Conservation (phyloP, 2,113 vertebrate species). For the Halcyon senegalensis region DNA sequence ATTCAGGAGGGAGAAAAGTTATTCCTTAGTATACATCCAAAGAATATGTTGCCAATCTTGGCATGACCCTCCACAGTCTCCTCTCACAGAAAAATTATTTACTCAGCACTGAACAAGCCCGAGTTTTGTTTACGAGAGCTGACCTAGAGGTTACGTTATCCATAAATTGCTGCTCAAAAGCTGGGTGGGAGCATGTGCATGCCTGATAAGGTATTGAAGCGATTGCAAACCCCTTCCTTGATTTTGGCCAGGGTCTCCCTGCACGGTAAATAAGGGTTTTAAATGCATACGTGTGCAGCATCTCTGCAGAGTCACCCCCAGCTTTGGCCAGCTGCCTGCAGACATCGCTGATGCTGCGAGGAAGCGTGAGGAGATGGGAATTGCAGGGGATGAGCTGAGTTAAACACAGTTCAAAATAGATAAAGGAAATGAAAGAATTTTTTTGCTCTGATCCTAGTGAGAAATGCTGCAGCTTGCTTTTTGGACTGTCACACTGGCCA, state of each 20-base stretch:
- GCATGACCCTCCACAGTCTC: background rate
- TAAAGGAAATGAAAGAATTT: background rate
- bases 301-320: background rate
- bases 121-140: background rate
- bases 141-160: background rate
- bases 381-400: background rate
- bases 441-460: background rate
- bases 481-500: too few relatives aligned
- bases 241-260: background rate
- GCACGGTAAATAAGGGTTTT: background rate
- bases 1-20: background rate
- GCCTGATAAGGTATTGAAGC: background rate
- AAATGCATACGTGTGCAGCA: accelerated
- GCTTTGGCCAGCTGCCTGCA: background rate
- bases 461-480: background rate
- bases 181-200: background rate
- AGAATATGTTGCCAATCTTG: background rate
- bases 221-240: background rate
- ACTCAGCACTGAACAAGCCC: background rate
- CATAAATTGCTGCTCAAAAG: background rate
- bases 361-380: background rate
- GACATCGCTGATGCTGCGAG: background rate
- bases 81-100: background rate
- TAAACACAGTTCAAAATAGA: background rate
- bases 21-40: background rate